Conservation (phyloP, 1,140 invertebrate genomes). For the Megalopta genalis region DNA sequence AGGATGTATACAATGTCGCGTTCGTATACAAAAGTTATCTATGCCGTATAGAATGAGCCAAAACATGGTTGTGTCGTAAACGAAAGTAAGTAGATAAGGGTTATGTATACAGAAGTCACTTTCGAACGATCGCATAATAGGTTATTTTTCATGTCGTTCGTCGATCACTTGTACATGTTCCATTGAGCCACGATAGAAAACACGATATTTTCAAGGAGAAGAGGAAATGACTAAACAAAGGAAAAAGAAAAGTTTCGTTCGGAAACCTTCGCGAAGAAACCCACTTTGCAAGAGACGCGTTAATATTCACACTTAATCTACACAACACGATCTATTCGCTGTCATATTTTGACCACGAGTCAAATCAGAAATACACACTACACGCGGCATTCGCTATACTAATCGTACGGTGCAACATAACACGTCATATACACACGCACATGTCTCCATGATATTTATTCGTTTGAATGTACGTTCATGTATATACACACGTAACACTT, state of each 20-base stretch:
- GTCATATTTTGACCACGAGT: slow-evolving; percentile 18
- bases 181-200: not conserved
- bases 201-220: too few relatives aligned
- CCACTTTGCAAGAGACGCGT: not conserved
- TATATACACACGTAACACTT: slow-evolving; percentile 23
- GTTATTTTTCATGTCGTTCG: not conserved
- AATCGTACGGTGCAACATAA: slow-evolving; percentile 46
- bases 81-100: not conserved
- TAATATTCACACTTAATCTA: not conserved
- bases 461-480: slow-evolving; percentile 23
- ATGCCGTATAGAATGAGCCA: not conserved
- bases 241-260: not conserved
- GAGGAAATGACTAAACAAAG: too few relatives aligned
- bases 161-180: not conserved
- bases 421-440: slow-evolving; percentile 45
- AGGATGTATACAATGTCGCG: not conserved
- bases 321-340: not conserved
- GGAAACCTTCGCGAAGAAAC: not conserved
- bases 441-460: slow-evolving; percentile 35
- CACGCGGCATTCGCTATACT: slow-evolving; percentile 30
- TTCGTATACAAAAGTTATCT: not conserved
- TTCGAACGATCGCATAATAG: not conserved
- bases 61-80: not conserved
- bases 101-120: slow-evolving; percentile 4
- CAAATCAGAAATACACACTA: slow-evolving; percentile 26